phyloP scores from a whole-genome alignment of 2,888 invertebrate species.

The Drosophila diplacantha region DNA sequence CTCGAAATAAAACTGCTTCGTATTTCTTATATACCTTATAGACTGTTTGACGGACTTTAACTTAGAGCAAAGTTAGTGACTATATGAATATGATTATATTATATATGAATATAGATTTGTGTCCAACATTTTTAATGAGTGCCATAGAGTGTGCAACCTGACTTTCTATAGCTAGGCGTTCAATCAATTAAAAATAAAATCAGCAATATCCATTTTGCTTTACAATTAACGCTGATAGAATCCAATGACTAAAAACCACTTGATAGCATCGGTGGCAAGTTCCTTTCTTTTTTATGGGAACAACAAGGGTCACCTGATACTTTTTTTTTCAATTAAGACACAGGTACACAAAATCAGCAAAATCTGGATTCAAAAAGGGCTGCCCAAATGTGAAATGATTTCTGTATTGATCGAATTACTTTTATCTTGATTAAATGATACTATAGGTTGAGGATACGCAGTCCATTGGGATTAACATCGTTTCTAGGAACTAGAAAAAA shows the following conservation, averaged over 20 bases:
- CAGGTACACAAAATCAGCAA: slow-evolving; percentile 44
- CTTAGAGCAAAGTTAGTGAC: not conserved
- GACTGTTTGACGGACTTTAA: not conserved
- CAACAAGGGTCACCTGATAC: slow-evolving; percentile 44
- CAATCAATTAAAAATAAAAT: not conserved
- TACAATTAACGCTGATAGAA: slow-evolving; percentile 3
- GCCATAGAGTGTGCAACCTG: not conserved
- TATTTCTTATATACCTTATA: slow-evolving; percentile 44
- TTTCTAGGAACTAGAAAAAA: slow-evolving; percentile 10
- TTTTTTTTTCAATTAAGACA: slow-evolving; percentile 43
- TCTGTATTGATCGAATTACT: slow-evolving; percentile 58
- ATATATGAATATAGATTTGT: not conserved
- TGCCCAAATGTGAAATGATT: slow-evolving; percentile 58
- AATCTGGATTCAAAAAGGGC: slow-evolving; percentile 40
- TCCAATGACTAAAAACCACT: slow-evolving; percentile 46
- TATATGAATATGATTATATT: not conserved
- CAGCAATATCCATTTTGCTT: not conserved
- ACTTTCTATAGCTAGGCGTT: not conserved
- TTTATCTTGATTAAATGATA: slow-evolving; percentile 26
- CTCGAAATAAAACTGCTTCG: slow-evolving; percentile 54
- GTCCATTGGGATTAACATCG: slow-evolving; percentile 6
- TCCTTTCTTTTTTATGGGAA: slow-evolving; percentile 43
- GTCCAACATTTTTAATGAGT: not conserved
- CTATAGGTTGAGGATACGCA: not conserved
- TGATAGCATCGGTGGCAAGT: slow-evolving; percentile 46